Evolutionary conservation across 1,140 invertebrate species (phyloP).

Genomic region (Danaus melanippus): DNA sequence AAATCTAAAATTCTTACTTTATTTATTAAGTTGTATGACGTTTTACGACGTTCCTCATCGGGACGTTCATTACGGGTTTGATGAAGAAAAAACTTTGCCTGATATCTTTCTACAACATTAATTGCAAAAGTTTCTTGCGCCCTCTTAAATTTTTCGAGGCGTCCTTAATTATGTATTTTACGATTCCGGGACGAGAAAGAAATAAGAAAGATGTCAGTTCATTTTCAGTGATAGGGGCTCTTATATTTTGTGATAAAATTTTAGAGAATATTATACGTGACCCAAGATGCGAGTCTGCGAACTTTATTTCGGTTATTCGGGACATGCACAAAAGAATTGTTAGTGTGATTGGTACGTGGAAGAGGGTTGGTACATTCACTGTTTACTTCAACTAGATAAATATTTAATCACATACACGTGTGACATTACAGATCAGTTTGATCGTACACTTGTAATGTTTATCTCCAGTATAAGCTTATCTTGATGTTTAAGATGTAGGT

Average conservation of each 20-base stretch:
- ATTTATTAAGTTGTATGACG: slow-evolving; percentile 69
- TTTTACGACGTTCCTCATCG: slow-evolving; percentile 59
- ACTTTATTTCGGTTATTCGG: slow-evolving; percentile 67
- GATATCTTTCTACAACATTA: slow-evolving; percentile 64
- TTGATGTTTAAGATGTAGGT: too few relatives aligned
- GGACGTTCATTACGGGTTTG: slow-evolving; percentile 51
- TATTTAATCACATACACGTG: too few relatives aligned
- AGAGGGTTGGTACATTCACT: too few relatives aligned
- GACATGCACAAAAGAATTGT: slow-evolving; percentile 65
- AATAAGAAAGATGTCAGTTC: slow-evolving; percentile 42
- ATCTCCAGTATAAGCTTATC: too few relatives aligned
- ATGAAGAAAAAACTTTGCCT: slow-evolving; percentile 67
- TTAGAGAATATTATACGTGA: slow-evolving; percentile 40
- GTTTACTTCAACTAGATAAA: too few relatives aligned
- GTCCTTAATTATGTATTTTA: slow-evolving; percentile 44
- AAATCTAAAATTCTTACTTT: slow-evolving; percentile 67
- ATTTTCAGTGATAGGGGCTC: slow-evolving; percentile 51
- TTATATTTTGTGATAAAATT: slow-evolving; percentile 36
- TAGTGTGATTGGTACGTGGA: slow-evolving; percentile 47
- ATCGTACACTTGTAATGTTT: too few relatives aligned
- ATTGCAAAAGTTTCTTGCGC: slow-evolving; percentile 54
- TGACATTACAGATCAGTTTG: too few relatives aligned
- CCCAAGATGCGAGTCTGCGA: slow-evolving; percentile 56
- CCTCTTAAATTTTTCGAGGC: slow-evolving; percentile 46
- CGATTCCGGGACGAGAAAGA: slow-evolving; percentile 43